phyloP scores from a whole-genome alignment of 2,888 invertebrate genomes.

The Acanthosepion pharaonis region DNA sequence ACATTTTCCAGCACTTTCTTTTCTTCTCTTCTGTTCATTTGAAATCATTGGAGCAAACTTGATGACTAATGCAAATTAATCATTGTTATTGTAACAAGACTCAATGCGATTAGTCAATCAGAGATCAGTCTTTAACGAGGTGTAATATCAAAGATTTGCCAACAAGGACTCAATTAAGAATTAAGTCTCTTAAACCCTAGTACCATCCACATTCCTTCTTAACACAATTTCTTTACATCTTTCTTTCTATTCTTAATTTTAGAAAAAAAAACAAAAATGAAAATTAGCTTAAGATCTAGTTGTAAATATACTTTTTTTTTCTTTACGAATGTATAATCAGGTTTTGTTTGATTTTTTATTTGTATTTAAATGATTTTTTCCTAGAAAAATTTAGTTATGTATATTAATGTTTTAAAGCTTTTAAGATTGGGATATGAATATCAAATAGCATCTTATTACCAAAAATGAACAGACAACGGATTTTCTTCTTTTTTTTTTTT shows the following conservation, averaged over 20 bases:
- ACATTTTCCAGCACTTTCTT: too few species aligned
- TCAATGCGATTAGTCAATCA: constrained; percentile 33
- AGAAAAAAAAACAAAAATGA: neutral
- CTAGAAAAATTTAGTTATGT: too few species aligned
- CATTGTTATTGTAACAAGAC: constrained; percentile 23
- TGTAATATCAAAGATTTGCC: constrained; percentile 21
- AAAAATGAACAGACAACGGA: too few species aligned
- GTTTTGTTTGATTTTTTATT: too few species aligned
- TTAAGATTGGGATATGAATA: too few species aligned
- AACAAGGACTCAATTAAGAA: constrained; percentile 33
- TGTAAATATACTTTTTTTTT: too few species aligned
- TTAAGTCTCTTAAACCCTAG: neutral
- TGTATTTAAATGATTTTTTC: too few species aligned
- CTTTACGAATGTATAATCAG: too few species aligned
- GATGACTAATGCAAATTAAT: constrained; percentile 33
- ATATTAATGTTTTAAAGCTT: too few species aligned
- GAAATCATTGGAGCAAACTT: constrained; percentile 2
- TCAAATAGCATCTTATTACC: too few species aligned
- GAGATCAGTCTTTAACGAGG: neutral
- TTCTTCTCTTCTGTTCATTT: neutral
- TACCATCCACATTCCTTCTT: neutral
- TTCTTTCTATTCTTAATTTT: neutral
- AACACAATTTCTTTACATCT: neutral
- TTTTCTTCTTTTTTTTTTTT: too few species aligned
- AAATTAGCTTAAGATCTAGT: neutral